Conservation (phyloP, 2,797 vertebrate genomes). For the Acrossocheilus wenchowensis region DNA sequence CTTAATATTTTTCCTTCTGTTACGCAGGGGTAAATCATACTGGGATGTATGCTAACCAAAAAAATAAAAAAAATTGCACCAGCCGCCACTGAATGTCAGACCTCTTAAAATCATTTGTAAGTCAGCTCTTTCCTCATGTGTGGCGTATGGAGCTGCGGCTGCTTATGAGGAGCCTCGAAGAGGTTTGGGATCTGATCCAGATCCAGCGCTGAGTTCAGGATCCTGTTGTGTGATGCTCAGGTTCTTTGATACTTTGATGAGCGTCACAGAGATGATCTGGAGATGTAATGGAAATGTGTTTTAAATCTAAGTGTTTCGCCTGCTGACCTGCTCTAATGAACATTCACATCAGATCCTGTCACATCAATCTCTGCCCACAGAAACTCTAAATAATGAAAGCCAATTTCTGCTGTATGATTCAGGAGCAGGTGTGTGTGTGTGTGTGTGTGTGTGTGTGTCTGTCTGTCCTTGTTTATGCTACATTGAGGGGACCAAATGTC, state of each 20-base stretch:
- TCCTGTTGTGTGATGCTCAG: not conserved
- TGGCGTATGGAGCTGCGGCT: not conserved
- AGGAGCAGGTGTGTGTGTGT: constrained; percentile 1
- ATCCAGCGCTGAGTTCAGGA: not conserved
- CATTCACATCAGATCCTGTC: constrained; percentile 1
- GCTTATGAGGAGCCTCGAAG: not conserved
- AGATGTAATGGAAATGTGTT: not conserved
- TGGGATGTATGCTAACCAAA: too few species aligned
- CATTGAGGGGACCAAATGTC: too few species aligned
- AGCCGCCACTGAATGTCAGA: too few species aligned
- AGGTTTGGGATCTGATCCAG: not conserved
- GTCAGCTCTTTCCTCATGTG: too few species aligned
- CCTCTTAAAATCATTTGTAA: too few species aligned
- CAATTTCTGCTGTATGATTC: not conserved
- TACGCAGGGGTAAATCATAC: too few species aligned
- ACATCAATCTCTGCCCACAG: not conserved
- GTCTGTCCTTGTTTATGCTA: too few species aligned
- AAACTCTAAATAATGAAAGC: not conserved
- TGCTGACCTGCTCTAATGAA: not conserved
- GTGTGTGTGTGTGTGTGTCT: not conserved
- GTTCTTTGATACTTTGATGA: not conserved
- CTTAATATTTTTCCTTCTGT: too few species aligned
- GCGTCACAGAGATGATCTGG: not conserved
- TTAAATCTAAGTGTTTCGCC: not conserved
- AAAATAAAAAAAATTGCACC: too few species aligned